Evolutionary conservation across 2,797 vertebrate species (phyloP), one percentile per base, ranked within the genome.

Genomic region (Malacoctenus gilli): DNA sequence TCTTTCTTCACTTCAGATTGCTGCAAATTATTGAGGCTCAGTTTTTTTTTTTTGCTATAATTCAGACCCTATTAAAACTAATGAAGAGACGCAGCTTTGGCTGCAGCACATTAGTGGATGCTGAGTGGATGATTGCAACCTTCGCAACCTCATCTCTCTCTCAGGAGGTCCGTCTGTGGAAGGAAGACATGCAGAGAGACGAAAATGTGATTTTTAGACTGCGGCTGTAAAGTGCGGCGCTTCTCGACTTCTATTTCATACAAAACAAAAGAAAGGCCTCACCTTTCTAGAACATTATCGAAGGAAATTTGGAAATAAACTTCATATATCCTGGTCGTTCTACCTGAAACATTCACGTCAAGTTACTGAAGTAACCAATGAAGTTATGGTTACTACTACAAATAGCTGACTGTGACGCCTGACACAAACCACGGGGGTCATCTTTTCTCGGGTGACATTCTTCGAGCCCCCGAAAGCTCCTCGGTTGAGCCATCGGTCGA

Each of bases 21-120:
- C 34, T 53, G 32, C 46, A 72, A 59, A 63, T 64, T 31, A 49
- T 36, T 52, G 48, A 70, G 36, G 53, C 46, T 48, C 7, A 46
- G 8, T n/a, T 28, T 28, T 22, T 31, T 10, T 15, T n/a, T 46
- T 69, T 46, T 68, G 41, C 51, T 42, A 55, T 23, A 69, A 18
- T 67, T 56, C 59, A 55, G 22, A 57, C 48, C 44, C 49, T 30
- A 69, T 72, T 74, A 68, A 49, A 22, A 4, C 18, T 14, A 63
- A 60, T 62, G 23, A 78, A 62, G 23, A 48, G 15, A 41, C 13
- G 48, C 10, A 8, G 30, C 40, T 60, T 50, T 32, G 38, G 34
- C 23, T 65, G 8, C 19, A 18, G 41, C 31, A 20, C 21, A 9
- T 32, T 59, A 59, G 43, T 20, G 48, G 15, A 3, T 48, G 44